Percentiles rank a stretch among this genome's conserved stretches.
phyloP scores from a whole-genome alignment of 1,140 invertebrate species.

The Polypedilum pembai region DNA sequence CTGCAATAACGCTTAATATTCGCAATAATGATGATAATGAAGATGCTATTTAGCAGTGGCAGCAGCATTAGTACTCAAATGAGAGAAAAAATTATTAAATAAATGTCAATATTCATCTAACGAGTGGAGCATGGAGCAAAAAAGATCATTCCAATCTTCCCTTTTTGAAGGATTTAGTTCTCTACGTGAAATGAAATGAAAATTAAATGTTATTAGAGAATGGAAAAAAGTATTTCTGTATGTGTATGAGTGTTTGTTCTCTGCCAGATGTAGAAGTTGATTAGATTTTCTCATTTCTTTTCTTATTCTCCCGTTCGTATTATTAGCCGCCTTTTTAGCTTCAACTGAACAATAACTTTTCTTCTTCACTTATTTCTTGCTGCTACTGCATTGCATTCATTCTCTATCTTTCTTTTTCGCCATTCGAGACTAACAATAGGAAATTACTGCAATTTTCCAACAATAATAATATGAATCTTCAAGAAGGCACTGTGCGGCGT shows the following conservation, averaged over 20 bases:
- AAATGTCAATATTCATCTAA: no score
- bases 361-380: background rate
- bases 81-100: background rate
- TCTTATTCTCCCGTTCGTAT: background rate
- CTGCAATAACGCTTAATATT: background rate
- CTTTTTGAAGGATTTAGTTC: background rate
- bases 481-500: no score
- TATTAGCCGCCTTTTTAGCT: slow-evolving; percentile 10
- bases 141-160: no score
- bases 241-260: background rate
- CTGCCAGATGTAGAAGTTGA: background rate
- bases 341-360: background rate
- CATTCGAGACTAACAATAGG: background rate
- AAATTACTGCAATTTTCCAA: background rate
- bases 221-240: background rate
- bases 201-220: slow-evolving; percentile 23
- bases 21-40: background rate
- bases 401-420: background rate
- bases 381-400: background rate
- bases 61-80: background rate
- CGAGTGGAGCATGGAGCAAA: no score
- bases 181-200: slow-evolving; percentile 11
- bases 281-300: slow-evolving; percentile 12
- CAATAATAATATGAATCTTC: no score
- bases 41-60: background rate